Base-by-base conservation (phyloP, 2,888 invertebrate species). In the Drosophila koepferae region DNA sequence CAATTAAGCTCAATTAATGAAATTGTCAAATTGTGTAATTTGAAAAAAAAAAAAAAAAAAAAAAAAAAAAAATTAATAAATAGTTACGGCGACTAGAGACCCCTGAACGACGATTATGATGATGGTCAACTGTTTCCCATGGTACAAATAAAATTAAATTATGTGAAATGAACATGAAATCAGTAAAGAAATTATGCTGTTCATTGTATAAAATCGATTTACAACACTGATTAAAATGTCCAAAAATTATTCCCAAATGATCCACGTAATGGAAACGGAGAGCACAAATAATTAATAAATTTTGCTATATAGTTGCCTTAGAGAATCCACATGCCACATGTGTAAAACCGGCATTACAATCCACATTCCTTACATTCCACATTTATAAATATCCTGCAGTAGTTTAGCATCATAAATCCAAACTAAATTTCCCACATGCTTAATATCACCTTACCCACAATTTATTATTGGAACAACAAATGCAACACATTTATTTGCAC, bases 1-100 rank as follows among this genome's bases (percentile, higher is more conserved):
- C 89, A 89, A 85, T 85, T 85, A 87, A 87, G 72, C 64, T 72
- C 82, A 85, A 85, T 85, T 85, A 89, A 85, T 87, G 70, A 75
- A 89, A 87, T 84, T 81, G 68, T 77, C 80, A 78, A 78, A 80
- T 72, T 77, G 82, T 81, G 65, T 80, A 89, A 85, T 89, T 85
- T 79, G 56, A 70, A 81, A 55, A 41, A 38, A 16, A 12, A n/a
- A n/a, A n/a, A n/a, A n/a, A n/a, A n/a, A 14, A 54, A 23, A 14
- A 14, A 53, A 28, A 2, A 34, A 34, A 8, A 16, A 16, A 8
- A 49, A 31, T 7, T 28, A 28, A 28, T 28, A 34, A 36, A 40
- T 40, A 56, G 51, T n/a, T 20, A 7, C 23, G 23, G 38, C n/a
- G 48, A 38, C 46, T 65, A 58, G 41, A 56, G 67, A 51, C 43